A percentile compares a stretch with the other conserved stretches of the same genome.
These are phyloP conservation scores for Drosophila cracens DNA, from an alignment of 2,888 invertebrate genomes.

Conservation along the genomic window DNA sequence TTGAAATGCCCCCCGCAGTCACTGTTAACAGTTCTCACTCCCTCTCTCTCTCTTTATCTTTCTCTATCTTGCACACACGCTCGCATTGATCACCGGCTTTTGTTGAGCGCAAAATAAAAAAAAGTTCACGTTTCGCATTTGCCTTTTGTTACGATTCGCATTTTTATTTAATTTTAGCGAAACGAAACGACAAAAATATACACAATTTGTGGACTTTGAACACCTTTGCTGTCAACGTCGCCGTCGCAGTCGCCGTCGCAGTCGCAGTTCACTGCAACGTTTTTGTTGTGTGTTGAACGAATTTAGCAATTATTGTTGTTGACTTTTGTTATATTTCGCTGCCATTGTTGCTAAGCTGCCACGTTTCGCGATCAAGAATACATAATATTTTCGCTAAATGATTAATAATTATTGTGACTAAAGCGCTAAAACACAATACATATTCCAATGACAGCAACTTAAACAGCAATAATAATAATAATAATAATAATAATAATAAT, in stretches of 20 bases:
- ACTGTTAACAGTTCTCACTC: conserved; percentile 8
- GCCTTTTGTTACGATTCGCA: conserved; percentile 53
- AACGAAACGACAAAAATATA: conserved; percentile 48
- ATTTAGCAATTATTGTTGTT: conserved; percentile 37
- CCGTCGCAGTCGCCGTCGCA: not conserved
- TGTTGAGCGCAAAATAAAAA: conserved; percentile 36
- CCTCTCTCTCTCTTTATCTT: not conserved
- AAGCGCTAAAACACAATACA: no score
- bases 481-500: no score
- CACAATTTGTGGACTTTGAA: conserved; percentile 69
- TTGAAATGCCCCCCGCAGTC: conserved; percentile 23
- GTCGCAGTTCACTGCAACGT: conserved; percentile 13
- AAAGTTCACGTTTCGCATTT: conserved; percentile 65
- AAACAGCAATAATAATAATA: no score
- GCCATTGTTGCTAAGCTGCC: conserved; percentile 58
- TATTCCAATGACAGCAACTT: not conserved
- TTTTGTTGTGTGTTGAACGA: conserved; percentile 59
- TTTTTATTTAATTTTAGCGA: conserved; percentile 78
- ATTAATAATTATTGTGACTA: conserved; percentile 15
- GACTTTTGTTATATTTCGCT: conserved; percentile 15
- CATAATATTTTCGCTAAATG: conserved; percentile 14
- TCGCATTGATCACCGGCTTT: conserved; percentile 48
- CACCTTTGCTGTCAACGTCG: conserved; percentile 32
- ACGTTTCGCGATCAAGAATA: conserved; percentile 55
- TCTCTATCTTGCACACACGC: conserved; percentile 3